Conservation (phyloP, 53 echinoderm and acorn worm species). For the Crossaster papposus region DNA sequence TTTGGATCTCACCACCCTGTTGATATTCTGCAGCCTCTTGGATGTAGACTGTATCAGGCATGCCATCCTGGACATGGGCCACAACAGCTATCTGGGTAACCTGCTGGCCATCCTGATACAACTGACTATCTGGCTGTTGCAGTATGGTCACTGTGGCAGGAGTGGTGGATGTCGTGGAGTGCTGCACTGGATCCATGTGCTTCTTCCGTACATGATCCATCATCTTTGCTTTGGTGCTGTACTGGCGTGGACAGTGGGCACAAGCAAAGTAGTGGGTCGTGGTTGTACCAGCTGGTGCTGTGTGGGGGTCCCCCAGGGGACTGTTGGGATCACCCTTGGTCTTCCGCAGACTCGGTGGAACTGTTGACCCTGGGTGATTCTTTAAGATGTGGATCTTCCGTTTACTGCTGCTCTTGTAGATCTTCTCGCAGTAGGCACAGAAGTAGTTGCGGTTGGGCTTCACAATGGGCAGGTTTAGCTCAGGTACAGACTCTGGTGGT, state of each 20-base stretch:
- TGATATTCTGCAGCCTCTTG: slow-evolving; percentile 68
- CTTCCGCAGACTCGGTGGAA: slow-evolving; percentile 91
- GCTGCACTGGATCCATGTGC: slow-evolving; percentile 90
- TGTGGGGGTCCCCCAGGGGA: slow-evolving; percentile 83
- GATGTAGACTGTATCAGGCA: slow-evolving; percentile 66
- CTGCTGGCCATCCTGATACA: slow-evolving; percentile 58
- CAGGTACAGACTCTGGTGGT: slow-evolving; percentile 88
- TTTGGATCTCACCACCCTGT: slow-evolving; percentile 63
- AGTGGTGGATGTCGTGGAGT: slow-evolving; percentile 31
- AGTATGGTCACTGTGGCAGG: slow-evolving; percentile 45
- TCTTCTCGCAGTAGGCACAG: slow-evolving; percentile 97
- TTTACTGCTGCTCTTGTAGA: slow-evolving; percentile 98
- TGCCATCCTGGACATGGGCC: slow-evolving; percentile 77
- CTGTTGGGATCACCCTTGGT: slow-evolving; percentile 89
- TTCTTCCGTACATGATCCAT: slow-evolving; percentile 99
- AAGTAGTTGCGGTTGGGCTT: slow-evolving; percentile 98
- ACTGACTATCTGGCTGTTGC: slow-evolving; percentile 54
- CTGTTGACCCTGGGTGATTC: slow-evolving; percentile 88
- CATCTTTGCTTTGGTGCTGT: slow-evolving; percentile 99
- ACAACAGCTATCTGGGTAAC: slow-evolving; percentile 73
- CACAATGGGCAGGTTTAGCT: slow-evolving; percentile 92
- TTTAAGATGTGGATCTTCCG: slow-evolving; percentile 97
- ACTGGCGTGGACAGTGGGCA: slow-evolving; percentile 98
- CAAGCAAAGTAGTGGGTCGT: slow-evolving; percentile 99
- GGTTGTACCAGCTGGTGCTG: slow-evolving; percentile 94